These are phyloP conservation scores for Rambutsinella grinnellia DNA, from an alignment of 2,888 invertebrate species.

Conservation along the genomic window DNA sequence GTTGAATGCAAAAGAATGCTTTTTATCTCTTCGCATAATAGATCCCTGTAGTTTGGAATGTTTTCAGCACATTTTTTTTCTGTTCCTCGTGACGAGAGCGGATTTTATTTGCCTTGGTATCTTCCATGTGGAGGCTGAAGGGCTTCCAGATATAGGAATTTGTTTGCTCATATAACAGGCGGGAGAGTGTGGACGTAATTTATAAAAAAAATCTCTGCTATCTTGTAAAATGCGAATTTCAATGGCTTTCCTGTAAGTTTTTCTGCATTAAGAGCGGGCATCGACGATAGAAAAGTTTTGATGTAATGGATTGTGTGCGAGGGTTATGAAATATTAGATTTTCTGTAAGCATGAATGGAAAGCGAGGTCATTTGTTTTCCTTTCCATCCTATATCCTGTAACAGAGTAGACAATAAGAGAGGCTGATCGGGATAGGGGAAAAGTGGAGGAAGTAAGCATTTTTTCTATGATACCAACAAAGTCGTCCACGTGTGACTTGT, in stretches of 20 bases:
- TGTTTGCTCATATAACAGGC: conserved; percentile 4
- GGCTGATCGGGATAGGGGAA: neutral
- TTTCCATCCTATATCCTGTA: neutral
- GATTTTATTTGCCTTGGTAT: conserved; percentile 11
- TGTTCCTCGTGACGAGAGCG: too few species aligned
- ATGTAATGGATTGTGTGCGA: conserved; percentile 3
- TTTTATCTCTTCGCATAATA: too few species aligned
- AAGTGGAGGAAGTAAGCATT: conserved; percentile 18
- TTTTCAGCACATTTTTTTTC: too few species aligned
- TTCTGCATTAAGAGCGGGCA: neutral
- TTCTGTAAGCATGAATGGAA: conserved; percentile 53
- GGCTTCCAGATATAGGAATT: conserved; percentile 26
- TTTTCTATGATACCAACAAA: neutral
- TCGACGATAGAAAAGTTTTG: neutral
- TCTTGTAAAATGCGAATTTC: conserved; percentile 6
- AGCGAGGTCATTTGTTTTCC: conserved; percentile 41
- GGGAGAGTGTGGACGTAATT: conserved; percentile 47
- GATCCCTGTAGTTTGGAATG: too few species aligned
- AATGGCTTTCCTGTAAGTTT: conserved; percentile 5
- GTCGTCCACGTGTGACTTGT: conserved; percentile 35
- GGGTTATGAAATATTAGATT: conserved; percentile 46
- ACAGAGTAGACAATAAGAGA: neutral
- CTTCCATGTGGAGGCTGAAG: conserved; percentile 20
- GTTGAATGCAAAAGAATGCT: too few species aligned
- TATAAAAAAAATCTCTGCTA: conserved; percentile 34